A percentile compares a stretch with the other conserved stretches of the same genome.
Evolutionary conservation across 2,797 vertebrate species (phyloP).

Genomic region (Coracias cyanogaster): DNA sequence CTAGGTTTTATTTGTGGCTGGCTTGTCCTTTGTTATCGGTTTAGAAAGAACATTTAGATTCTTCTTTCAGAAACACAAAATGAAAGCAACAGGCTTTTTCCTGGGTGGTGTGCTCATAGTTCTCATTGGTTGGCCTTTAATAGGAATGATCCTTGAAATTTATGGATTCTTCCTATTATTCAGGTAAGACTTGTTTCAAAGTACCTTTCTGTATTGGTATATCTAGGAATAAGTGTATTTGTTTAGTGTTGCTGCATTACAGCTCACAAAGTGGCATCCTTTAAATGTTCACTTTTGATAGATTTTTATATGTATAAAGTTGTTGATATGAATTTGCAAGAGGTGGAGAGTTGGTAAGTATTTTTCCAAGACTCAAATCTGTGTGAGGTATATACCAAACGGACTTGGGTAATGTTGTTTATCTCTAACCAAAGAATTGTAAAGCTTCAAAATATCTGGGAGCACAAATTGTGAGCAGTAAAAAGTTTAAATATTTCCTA

Average conservation of each 20-base stretch:
- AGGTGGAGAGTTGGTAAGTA: background rate
- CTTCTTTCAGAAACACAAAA: conserved; percentile 99
- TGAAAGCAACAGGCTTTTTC: conserved; percentile 96
- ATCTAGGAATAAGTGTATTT: background rate
- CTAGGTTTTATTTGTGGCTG: conserved; percentile 96
- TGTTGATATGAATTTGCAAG: background rate
- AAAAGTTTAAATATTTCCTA: background rate
- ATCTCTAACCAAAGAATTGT: background rate
- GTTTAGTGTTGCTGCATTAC: background rate
- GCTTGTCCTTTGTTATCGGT: conserved; percentile 95
- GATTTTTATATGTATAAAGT: background rate
- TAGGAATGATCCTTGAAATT: conserved; percentile 94
- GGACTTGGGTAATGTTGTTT: background rate
- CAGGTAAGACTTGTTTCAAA: conserved; percentile 81
- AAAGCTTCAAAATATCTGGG: background rate
- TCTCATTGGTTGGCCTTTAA: conserved; percentile 94
- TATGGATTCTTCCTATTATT: conserved; percentile 98
- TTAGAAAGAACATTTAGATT: conserved; percentile 97
- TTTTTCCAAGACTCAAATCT: background rate
- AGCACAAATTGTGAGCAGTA: background rate
- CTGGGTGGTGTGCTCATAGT: conserved; percentile 95
- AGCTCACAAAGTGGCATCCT: background rate
- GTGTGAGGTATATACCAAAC: background rate
- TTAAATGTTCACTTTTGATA: background rate
- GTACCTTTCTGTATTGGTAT: background rate